Evolutionary conservation across 2,888 invertebrate species (phyloP).

Genomic region (Gibbula magus): DNA sequence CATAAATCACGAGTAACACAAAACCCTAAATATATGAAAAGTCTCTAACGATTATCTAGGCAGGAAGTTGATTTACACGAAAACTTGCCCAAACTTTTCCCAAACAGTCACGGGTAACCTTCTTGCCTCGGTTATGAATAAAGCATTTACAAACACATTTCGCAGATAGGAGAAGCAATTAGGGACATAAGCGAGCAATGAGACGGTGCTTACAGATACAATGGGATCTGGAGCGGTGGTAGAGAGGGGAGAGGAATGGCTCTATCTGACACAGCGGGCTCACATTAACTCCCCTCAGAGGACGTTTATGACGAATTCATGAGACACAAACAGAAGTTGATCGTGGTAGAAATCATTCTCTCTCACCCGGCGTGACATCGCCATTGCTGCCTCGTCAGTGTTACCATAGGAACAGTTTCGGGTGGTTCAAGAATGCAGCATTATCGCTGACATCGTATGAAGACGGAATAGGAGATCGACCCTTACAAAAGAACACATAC

Average conservation of each 20-base stretch:
- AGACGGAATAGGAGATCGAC: background rate
- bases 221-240: background rate
- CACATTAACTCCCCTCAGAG: background rate
- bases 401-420: conserved; percentile 15
- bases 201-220: background rate
- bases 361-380: background rate
- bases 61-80: no score
- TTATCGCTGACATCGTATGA: conserved; percentile 15
- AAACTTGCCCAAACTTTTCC: no score
- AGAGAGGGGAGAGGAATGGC: background rate
- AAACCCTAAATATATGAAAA: no score
- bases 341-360: background rate
- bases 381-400: background rate
- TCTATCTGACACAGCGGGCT: background rate
- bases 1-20: no score
- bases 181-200: background rate
- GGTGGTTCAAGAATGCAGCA: conserved; percentile 6
- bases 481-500: background rate
- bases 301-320: conserved; percentile 19
- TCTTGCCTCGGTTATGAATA: background rate
- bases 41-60: no score
- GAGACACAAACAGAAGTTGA: background rate
- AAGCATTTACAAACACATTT: conserved; percentile 20
- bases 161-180: background rate
- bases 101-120: no score